Evolutionary conservation across 1,140 invertebrate species (phyloP).

Genomic region (Ridgeia piscesae): DNA sequence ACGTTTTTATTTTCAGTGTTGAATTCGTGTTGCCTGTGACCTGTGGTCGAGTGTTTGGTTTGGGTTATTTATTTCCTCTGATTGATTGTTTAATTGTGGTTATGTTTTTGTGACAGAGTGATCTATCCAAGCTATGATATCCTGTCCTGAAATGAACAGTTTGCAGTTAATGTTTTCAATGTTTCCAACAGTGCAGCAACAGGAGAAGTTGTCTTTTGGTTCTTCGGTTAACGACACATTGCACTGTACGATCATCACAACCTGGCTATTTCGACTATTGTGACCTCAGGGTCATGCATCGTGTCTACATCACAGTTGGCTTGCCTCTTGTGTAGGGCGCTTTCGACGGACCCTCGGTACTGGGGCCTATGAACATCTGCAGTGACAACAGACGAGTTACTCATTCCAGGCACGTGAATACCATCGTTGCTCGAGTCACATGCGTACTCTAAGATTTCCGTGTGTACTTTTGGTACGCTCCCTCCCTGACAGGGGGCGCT

Average conservation of each 20-base stretch:
- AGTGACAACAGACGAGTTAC: neutral
- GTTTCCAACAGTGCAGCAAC: neutral
- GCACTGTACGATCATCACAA: neutral
- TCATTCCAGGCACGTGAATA: neutral
- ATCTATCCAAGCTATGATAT: no score
- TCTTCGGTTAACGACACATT: neutral
- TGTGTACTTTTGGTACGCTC: neutral
- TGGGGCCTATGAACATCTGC: neutral
- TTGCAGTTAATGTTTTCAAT: neutral
- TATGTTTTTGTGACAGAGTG: neutral
- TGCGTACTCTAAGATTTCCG: neutral
- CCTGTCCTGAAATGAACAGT: no score
- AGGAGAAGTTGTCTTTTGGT: neutral
- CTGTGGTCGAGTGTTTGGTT: no score
- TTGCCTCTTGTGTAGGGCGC: neutral
- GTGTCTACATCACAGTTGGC: neutral
- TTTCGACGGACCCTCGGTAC: neutral
- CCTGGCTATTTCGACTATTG: conserved; percentile 9
- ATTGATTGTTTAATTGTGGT: neutral
- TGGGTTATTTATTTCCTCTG: neutral
- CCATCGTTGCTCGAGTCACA: neutral
- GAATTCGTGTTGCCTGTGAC: no score
- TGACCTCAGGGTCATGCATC: conserved; percentile 10
- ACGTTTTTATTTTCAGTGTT: neutral
- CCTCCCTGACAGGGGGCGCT: neutral